Conservation (phyloP, 2,113 vertebrate species). For the Poicephalus gulielmi region DNA sequence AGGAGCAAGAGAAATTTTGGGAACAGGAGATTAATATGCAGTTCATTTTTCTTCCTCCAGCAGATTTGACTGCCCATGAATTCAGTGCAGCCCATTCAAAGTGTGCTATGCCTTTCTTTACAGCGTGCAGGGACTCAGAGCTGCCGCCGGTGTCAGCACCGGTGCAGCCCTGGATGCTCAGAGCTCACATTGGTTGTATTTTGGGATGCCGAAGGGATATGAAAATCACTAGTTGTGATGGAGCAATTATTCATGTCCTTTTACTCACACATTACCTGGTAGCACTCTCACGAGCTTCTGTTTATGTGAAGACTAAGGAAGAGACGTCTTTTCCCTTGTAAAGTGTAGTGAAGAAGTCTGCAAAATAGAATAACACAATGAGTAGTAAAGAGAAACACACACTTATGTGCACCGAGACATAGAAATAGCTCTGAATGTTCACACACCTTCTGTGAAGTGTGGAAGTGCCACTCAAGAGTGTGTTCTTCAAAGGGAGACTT, state of each 20-base stretch:
- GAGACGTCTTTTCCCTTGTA: not conserved
- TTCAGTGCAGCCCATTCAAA: not conserved
- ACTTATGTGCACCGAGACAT: not conserved
- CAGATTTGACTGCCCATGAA: not conserved
- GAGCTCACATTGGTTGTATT: not conserved
- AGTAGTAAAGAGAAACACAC: not conserved
- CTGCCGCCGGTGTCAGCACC: fast-evolving
- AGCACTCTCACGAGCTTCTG: not conserved
- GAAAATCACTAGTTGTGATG: not conserved
- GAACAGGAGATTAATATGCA: not conserved
- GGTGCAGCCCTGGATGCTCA: not conserved
- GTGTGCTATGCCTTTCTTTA: not conserved
- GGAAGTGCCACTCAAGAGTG: not conserved
- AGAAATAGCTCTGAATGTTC: not conserved
- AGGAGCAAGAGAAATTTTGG: not conserved
- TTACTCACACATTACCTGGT: not conserved
- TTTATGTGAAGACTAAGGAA: not conserved
- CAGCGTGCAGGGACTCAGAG: not conserved
- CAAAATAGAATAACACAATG: not conserved
- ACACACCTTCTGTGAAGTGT: not conserved
- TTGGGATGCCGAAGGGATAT: not conserved
- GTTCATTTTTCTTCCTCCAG: not conserved
- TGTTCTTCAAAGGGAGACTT: not conserved
- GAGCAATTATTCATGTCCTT: not conserved
- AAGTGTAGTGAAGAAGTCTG: not conserved